Conservation (phyloP, 2,113 vertebrate species). For the Tychaedon coryphoeus region DNA sequence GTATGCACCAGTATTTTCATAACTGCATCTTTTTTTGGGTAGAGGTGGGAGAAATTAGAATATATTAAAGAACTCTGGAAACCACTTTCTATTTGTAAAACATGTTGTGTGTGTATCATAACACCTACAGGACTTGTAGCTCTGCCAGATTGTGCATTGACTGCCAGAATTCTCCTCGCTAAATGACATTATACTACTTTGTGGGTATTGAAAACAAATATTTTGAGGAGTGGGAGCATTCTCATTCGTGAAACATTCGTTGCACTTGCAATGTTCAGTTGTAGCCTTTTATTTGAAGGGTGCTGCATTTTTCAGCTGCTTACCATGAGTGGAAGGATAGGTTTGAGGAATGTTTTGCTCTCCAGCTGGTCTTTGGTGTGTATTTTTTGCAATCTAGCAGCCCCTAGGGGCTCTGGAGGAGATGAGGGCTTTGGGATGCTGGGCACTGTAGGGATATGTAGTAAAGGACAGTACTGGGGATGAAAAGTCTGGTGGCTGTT, state of each 20-base stretch:
- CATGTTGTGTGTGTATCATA: constrained; percentile 71
- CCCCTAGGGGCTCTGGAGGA: neutral
- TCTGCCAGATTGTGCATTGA: neutral
- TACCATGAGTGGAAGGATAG: neutral
- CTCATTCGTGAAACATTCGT: neutral
- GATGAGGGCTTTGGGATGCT: neutral
- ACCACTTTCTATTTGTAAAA: constrained; percentile 76
- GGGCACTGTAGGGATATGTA: rapidly evolving
- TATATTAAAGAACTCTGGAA: constrained; percentile 75
- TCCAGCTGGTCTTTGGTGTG: neutral
- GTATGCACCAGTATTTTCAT: constrained; percentile 75
- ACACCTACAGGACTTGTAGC: constrained; percentile 52
- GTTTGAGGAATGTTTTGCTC: neutral
- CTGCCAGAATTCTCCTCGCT: constrained; percentile 42
- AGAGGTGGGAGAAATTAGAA: constrained; percentile 71
- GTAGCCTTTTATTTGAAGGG: neutral
- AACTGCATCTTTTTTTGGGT: constrained; percentile 75
- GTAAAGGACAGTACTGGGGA: neutral
- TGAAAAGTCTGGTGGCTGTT: neutral
- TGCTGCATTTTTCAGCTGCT: neutral
- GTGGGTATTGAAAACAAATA: constrained; percentile 52
- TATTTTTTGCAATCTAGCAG: constrained; percentile 44
- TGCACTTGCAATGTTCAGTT: neutral
- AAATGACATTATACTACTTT: constrained; percentile 48
- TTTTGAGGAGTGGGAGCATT: constrained; percentile 31